phyloP scores from a whole-genome alignment of 2,888 invertebrate species.

The Biston betularia region DNA sequence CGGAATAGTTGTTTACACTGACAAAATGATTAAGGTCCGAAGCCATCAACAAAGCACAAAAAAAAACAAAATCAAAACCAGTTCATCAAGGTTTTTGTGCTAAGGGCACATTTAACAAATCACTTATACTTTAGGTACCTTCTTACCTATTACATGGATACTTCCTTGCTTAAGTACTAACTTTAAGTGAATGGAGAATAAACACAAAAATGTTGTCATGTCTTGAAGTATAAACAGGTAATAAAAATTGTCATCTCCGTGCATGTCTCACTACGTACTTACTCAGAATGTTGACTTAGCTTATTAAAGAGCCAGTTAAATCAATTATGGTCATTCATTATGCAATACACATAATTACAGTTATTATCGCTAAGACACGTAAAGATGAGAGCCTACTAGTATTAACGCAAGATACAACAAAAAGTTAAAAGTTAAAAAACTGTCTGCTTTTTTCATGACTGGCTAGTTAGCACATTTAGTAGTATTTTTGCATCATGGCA shows the following conservation, averaged over 20 bases:
- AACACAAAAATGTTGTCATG: too few species aligned
- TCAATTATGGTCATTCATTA: constrained; percentile 30
- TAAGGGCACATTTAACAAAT: not conserved
- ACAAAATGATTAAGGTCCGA: too few species aligned
- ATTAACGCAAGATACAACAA: constrained; percentile 5
- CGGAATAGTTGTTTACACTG: too few species aligned
- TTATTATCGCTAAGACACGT: constrained; percentile 4
- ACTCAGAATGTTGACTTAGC: constrained; percentile 11
- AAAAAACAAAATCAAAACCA: too few species aligned
- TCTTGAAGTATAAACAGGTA: too few species aligned
- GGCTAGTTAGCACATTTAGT: too few species aligned
- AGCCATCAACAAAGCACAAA: too few species aligned
- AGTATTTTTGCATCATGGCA: too few species aligned
- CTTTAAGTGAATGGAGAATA: too few species aligned
- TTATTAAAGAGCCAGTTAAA: constrained; percentile 22
- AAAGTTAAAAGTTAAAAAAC: not conserved
- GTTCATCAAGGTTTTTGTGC: too few species aligned
- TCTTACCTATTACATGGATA: too few species aligned
- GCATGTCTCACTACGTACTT: not conserved
- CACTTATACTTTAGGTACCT: not conserved
- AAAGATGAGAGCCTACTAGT: constrained; percentile 17
- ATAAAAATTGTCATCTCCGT: constrained; percentile 1
- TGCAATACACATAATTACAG: constrained; percentile 25
- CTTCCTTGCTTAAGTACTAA: too few species aligned
- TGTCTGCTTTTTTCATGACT: not conserved